These are phyloP conservation scores for Sorex fumeus DNA, from an alignment of 2,113 vertebrate species.

Conservation along the genomic window DNA sequence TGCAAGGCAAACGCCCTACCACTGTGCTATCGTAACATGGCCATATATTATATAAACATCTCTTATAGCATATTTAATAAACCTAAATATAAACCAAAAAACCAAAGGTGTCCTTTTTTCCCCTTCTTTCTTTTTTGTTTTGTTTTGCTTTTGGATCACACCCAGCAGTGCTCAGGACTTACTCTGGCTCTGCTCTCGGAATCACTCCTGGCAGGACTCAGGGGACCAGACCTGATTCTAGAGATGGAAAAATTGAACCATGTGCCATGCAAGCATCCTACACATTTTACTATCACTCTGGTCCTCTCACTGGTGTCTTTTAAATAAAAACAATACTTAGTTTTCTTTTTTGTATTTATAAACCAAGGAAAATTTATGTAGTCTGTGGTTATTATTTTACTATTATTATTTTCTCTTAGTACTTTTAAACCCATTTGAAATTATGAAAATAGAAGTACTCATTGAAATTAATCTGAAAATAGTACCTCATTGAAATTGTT, in stretches of 20 bases:
- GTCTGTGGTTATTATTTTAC: not conserved
- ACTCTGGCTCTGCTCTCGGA: no score
- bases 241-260: no score
- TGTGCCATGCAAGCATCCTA: no score
- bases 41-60: not conserved
- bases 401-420: not conserved
- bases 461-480: constrained; percentile 37
- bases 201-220: no score
- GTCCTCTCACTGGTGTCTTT: no score
- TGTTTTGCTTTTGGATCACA: no score
- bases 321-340: not conserved
- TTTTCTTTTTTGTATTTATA: constrained; percentile 41
- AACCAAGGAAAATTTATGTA: constrained; percentile 1
- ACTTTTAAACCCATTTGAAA: constrained; percentile 15
- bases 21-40: no score
- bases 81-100: constrained; percentile 24
- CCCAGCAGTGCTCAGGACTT: no score
- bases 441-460: not conserved
- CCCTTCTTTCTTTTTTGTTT: no score
- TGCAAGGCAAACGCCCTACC: no score
- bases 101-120: not conserved
- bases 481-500: constrained; percentile 9
- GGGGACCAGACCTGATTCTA: no score
- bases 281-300: no score
- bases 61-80: not conserved